phyloP scores from a whole-genome alignment of 2,113 vertebrate species.

The Hemibagrus wyckioides region DNA sequence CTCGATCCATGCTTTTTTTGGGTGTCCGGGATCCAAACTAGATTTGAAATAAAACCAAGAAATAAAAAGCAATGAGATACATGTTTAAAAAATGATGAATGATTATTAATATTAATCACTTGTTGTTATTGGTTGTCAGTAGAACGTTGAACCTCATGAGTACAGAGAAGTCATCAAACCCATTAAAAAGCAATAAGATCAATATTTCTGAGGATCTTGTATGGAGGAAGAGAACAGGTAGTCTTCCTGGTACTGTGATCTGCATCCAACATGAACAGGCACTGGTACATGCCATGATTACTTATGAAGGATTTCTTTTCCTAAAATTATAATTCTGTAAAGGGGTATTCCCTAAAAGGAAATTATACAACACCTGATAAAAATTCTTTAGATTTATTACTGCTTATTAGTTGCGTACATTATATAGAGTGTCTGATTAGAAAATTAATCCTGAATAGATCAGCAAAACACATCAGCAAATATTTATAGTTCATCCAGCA shows the following conservation, averaged over 20 bases:
- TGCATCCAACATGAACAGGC: constrained; percentile 21
- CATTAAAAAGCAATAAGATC: not conserved
- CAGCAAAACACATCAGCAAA: not conserved
- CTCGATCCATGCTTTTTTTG: constrained; percentile 51
- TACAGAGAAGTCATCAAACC: not conserved
- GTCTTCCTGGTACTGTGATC: too few species aligned
- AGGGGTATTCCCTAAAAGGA: not conserved
- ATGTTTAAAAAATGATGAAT: not conserved
- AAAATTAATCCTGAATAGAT: not conserved
- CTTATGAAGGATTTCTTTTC: not conserved
- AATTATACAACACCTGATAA: not conserved
- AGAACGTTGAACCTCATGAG: not conserved
- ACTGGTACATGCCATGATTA: not conserved
- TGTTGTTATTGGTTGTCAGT: not conserved
- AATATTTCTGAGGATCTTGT: not conserved
- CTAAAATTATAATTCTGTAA: not conserved
- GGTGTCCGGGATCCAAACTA: constrained; percentile 40
- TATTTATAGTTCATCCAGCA: constrained; percentile 12
- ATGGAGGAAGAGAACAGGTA: constrained; percentile 23
- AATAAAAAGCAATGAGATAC: not conserved
- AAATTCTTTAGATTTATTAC: not conserved
- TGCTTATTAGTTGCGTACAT: not conserved
- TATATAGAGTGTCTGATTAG: not conserved
- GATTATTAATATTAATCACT: not conserved
- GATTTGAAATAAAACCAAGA: not conserved